Evolutionary conservation across 2,888 invertebrate genomes (phyloP).

Genomic region (Pachliopta kotzebuea): DNA sequence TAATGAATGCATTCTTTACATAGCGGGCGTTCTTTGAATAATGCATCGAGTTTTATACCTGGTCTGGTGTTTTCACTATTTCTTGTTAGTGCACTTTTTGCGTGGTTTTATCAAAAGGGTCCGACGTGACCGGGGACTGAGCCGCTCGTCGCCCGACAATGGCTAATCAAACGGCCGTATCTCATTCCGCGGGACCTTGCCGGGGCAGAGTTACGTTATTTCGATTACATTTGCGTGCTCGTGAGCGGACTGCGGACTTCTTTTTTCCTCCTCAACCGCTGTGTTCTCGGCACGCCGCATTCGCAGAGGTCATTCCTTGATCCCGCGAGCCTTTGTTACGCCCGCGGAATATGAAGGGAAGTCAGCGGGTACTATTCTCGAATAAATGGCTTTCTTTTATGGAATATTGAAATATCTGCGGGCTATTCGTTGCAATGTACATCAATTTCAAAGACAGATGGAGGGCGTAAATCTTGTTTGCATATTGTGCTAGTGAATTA

Average conservation of each 20-base stretch:
- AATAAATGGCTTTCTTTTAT: constrained; percentile 72
- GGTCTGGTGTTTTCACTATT: constrained; percentile 28
- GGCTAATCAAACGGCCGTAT: constrained; percentile 77
- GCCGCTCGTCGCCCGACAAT: constrained; percentile 62
- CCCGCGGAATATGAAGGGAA: constrained; percentile 71
- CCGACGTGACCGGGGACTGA: constrained; percentile 48
- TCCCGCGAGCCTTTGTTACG: constrained; percentile 66
- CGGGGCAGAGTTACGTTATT: constrained; percentile 58
- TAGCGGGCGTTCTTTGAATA: constrained; percentile 21
- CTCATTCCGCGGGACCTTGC: constrained; percentile 69
- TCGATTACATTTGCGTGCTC: constrained; percentile 80
- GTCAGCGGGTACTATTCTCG: constrained; percentile 50
- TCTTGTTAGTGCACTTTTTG: constrained; percentile 30
- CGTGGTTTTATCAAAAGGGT: constrained; percentile 39
- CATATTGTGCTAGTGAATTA: constrained; percentile 66
- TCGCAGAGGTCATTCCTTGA: constrained; percentile 67
- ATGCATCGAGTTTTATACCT: constrained; percentile 30
- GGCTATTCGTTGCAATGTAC: constrained; percentile 57
- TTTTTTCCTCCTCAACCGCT: constrained; percentile 46
- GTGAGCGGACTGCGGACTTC: constrained; percentile 50
- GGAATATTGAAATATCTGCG: constrained; percentile 72
- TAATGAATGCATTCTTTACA: constrained; percentile 18
- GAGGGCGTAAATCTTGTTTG: constrained; percentile 62
- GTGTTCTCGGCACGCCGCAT: constrained; percentile 46
- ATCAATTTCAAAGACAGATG: constrained; percentile 73